These are phyloP conservation scores for Cyphomyrus plagiostoma DNA, from an alignment of 2,113 vertebrate genomes.

Conservation along the genomic window DNA sequence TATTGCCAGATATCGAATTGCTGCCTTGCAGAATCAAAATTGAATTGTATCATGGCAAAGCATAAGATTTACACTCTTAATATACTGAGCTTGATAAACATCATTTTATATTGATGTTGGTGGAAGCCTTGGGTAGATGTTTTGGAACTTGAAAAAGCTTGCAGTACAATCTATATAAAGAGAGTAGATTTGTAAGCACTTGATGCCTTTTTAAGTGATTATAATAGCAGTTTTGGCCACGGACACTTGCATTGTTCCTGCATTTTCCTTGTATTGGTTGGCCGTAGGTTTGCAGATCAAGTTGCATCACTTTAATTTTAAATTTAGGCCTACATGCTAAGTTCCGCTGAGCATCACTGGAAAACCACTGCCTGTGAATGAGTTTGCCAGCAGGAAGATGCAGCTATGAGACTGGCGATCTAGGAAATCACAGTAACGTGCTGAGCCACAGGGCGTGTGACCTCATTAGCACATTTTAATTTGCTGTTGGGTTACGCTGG, in stretches of 20 bases:
- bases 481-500: background rate
- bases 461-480: background rate
- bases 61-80: background rate
- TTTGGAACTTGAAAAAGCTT: background rate
- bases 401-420: background rate
- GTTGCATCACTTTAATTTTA: background rate
- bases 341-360: background rate
- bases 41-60: background rate
- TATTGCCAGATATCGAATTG: background rate
- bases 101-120: background rate
- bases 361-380: background rate
- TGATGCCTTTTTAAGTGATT: background rate
- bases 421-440: background rate
- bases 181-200: background rate
- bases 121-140: background rate
- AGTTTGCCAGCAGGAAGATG: background rate
- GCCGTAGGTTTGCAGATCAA: background rate
- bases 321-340: background rate
- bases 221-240: background rate
- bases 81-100: background rate
- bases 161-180: background rate
- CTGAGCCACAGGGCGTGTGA: background rate
- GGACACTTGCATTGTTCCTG: background rate
- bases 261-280: background rate
- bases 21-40: too few relatives aligned